Evolutionary conservation across 2,888 invertebrate species (phyloP), one percentile per base, ranked within the genome.

Genomic region (Drosophila mettleri): DNA sequence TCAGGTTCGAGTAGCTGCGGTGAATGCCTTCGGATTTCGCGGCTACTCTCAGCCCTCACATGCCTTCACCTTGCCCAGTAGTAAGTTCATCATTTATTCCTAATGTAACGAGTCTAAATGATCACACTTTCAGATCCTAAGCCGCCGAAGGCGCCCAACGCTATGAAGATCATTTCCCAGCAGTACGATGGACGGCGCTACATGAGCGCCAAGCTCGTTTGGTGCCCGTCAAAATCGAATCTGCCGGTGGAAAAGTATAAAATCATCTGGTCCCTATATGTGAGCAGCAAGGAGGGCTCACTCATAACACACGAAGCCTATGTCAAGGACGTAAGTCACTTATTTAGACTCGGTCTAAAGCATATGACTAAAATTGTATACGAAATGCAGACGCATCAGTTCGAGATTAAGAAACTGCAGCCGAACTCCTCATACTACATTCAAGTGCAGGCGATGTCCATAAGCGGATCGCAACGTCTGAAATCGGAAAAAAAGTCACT

Each of bases 1-100:
- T 91, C 95, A 96, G 77, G 96, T 96, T 87, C 93, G 96, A n/a
- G 95, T 96, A 5, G 96, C 96, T 0, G 95, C 96, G 0, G 94
- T 96, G 3, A 96, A 95, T 87, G 94, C 94, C 1, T 93, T 94
- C 53, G 96, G 96, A 0, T 95, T 95, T 5, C 93, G 94, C 68
- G 96, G 96, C 10, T 96, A 94, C 86, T 96, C 96, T 0, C 92
- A 93, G 20, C 94, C 94, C 48, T 94, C 95, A 92, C 94, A 90
- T 93, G 94, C 90, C 91, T 96, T 81, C 93, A 85, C 90, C 38
- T 77, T 92, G 29, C 78, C 88, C 22, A 90, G 91, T 66, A 89
- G 92, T 92, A 88, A 91, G 91, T 87, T 49, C 3, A 7, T 10
- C 2, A 9, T 12, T 4, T 1, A 10, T 5, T 9, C 29, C 8